These are phyloP conservation scores for Eleginops maclovinus DNA, from an alignment of 2,113 vertebrate species.

Conservation along the genomic window DNA sequence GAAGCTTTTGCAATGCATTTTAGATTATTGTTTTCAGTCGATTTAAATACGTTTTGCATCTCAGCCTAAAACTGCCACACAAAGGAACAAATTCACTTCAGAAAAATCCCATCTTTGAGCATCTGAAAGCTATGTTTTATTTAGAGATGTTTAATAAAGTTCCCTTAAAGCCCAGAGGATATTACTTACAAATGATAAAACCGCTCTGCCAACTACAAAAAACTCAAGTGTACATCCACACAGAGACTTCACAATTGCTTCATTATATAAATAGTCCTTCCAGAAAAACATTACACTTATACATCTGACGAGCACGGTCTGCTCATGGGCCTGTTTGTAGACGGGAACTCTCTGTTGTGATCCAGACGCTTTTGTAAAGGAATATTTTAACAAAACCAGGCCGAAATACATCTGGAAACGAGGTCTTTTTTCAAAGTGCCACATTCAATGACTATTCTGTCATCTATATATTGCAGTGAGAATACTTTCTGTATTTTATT, in stretches of 20 bases:
- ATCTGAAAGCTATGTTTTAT: slow-evolving; percentile 29
- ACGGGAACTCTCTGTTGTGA: slow-evolving; percentile 45
- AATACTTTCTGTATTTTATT: slow-evolving; percentile 30
- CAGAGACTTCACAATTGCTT: slow-evolving; percentile 36
- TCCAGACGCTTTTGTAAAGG: slow-evolving; percentile 49
- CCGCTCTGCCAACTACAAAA: slow-evolving; percentile 35
- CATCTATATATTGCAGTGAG: slow-evolving; percentile 13
- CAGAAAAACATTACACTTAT: slow-evolving; percentile 58
- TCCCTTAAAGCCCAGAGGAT: slow-evolving; percentile 19
- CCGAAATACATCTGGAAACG: slow-evolving; percentile 47
- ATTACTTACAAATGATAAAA: slow-evolving; percentile 40
- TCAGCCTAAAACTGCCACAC: background rate
- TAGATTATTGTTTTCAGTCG: background rate
- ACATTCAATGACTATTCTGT: slow-evolving; percentile 33
- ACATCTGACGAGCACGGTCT: slow-evolving; percentile 54
- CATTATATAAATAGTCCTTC: slow-evolving; percentile 56
- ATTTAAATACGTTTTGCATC: slow-evolving; percentile 7
- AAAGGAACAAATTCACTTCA: background rate
- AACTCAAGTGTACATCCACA: slow-evolving; percentile 34
- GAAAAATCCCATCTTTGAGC: background rate
- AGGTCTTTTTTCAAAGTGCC: slow-evolving; percentile 8
- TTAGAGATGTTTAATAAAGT: slow-evolving; percentile 17
- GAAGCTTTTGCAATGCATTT: too few species aligned
- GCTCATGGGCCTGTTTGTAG: slow-evolving; percentile 55
- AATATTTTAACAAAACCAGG: slow-evolving; percentile 60